Conservation (phyloP, 1,140 invertebrate species). For the Trichonephila clavata region DNA sequence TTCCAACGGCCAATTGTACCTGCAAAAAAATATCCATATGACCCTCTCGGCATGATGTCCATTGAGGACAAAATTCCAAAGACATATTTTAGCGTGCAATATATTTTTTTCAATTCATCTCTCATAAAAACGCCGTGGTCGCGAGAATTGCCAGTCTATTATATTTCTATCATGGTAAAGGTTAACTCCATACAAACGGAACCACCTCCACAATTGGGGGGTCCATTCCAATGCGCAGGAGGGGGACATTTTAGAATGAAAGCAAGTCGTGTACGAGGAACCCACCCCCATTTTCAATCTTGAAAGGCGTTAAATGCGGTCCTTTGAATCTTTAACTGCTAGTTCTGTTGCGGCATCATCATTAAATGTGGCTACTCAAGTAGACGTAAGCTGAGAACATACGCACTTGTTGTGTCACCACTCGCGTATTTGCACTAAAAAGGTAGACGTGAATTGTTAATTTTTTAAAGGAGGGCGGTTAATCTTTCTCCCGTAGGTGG, state of each 20-base stretch:
- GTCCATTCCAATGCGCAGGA: conserved; percentile 52
- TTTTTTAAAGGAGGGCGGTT: not conserved
- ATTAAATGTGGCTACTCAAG: conserved; percentile 56
- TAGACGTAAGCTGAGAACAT: conserved; percentile 21
- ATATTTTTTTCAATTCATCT: conserved; percentile 13
- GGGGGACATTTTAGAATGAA: not conserved
- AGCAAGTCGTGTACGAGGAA: not conserved
- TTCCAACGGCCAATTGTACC: conserved; percentile 19
- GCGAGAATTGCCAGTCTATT: conserved; percentile 49
- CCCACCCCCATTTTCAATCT: conserved; percentile 44
- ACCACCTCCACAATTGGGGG: conserved; percentile 67
- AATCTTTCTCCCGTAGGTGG: conserved; percentile 37
- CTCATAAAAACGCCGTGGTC: not conserved
- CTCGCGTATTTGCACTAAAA: not conserved
- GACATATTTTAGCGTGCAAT: conserved; percentile 65
- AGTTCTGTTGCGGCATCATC: conserved; percentile 49
- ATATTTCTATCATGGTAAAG: conserved; percentile 20
- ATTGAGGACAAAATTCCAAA: conserved; percentile 58
- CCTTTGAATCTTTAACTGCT: conserved; percentile 31
- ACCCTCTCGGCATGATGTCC: conserved; percentile 36
- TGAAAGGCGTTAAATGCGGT: conserved; percentile 64
- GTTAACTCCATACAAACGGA: conserved; percentile 52
- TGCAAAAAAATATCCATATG: not conserved
- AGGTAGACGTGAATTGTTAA: not conserved
- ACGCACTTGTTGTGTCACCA: conserved; percentile 27